Conservation (phyloP, 2,888 invertebrate genomes). For the Dolichopus griseipennis region DNA sequence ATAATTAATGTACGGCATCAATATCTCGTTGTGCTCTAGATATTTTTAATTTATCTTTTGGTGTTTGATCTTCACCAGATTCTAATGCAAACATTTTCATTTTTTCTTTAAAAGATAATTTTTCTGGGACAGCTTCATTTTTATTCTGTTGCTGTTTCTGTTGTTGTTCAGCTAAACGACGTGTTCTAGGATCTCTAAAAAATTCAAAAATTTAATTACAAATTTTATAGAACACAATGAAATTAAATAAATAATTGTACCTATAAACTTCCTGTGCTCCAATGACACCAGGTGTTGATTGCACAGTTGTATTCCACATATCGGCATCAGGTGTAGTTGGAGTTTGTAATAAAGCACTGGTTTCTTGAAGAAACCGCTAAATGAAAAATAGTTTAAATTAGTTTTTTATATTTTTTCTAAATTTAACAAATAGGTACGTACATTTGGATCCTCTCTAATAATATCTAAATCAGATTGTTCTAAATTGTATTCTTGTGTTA, state of each 20-base stretch:
- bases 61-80: conserved; percentile 85
- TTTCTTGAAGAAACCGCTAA: conserved; percentile 71
- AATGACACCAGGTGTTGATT: conserved; percentile 88
- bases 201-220: not conserved
- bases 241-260: conserved; percentile 40
- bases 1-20: conserved; percentile 57
- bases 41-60: conserved; percentile 91
- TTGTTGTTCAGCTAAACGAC: conserved; percentile 74
- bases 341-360: conserved; percentile 68
- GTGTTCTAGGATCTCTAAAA: conserved; percentile 75
- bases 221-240: not conserved
- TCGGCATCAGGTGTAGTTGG: conserved; percentile 57
- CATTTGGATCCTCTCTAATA: conserved; percentile 72
- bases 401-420: not conserved
- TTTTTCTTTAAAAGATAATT: conserved; percentile 94
- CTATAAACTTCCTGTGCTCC: conserved; percentile 97
- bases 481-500: conserved; percentile 28
- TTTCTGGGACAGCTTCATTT: conserved; percentile 63
- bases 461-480: conserved; percentile 44
- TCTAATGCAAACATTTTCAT: conserved; percentile 99
- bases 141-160: conserved; percentile 50
- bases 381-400: conserved; percentile 27
- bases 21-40: conserved; percentile 93
- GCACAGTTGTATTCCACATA: conserved; percentile 41
- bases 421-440: conserved; percentile 46